A percentile compares a stretch with the other conserved stretches of the same genome.
Conservation (phyloP, 2,797 vertebrate genomes). For the Cynopterus sphinx region DNA sequence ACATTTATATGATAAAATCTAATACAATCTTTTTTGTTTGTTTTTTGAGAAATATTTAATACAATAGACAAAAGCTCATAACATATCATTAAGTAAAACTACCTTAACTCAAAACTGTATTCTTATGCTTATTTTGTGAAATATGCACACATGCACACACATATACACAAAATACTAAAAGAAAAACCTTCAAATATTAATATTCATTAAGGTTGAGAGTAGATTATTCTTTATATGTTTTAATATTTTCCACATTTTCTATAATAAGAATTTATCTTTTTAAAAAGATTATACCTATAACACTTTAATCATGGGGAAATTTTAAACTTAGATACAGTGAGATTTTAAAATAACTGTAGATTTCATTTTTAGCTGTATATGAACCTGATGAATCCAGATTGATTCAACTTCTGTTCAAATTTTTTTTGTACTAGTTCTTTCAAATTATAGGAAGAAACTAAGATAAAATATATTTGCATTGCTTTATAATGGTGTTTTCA, state of each 20-base stretch:
- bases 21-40: not conserved
- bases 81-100: not conserved
- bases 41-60: constrained; percentile 16
- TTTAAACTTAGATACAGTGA: not conserved
- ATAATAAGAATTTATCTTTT: not conserved
- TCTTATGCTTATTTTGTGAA: not conserved
- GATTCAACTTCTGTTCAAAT: constrained; percentile 35
- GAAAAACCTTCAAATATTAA: not conserved
- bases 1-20: not conserved
- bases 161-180: not conserved
- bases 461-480: not conserved
- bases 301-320: not conserved
- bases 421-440: not conserved
- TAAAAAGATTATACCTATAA: not conserved
- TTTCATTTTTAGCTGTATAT: not conserved
- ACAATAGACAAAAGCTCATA: not conserved
- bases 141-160: not conserved
- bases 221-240: not conserved
- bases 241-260: not conserved
- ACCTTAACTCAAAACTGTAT: not conserved
- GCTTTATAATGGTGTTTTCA: not conserved
- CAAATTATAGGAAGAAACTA: not conserved
- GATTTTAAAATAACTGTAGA: not conserved
- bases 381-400: not conserved
- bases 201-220: not conserved